Evolutionary conservation across 2,797 vertebrate genomes (phyloP).

Genomic region (Monodelphis domestica): DNA sequence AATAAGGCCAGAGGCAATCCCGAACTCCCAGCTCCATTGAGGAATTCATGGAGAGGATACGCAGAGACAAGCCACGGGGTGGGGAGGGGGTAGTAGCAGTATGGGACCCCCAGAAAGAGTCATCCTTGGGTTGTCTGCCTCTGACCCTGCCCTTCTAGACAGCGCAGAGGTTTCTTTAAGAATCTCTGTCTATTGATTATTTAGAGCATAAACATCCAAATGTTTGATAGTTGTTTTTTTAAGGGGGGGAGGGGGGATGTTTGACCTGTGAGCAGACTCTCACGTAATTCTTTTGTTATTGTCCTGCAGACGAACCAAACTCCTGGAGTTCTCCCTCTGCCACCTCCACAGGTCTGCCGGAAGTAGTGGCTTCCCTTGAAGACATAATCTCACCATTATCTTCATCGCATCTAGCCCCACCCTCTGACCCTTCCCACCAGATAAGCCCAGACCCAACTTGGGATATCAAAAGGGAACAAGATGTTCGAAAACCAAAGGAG

Average conservation of each 20-base stretch:
- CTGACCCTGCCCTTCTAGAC: neutral
- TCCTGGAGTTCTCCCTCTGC: constrained; percentile 95
- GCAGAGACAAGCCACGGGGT: constrained; percentile 1
- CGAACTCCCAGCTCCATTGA: neutral
- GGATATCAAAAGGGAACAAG: constrained; percentile 91
- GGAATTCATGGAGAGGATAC: neutral
- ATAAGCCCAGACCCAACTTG: constrained; percentile 91
- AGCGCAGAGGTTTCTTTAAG: neutral
- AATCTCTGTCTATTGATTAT: neutral
- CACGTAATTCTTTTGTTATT: constrained; percentile 74
- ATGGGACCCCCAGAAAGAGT: neutral
- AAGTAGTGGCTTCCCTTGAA: constrained; percentile 94
- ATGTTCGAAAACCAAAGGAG: constrained; percentile 89
- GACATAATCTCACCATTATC: constrained; percentile 93
- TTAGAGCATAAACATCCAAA: neutral
- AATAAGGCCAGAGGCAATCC: rapidly evolving
- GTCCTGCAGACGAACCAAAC: constrained; percentile 93
- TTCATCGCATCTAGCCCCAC: constrained; percentile 94
- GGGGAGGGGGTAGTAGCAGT: neutral
- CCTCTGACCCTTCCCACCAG: constrained; percentile 92
- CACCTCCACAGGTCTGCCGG: constrained; percentile 97
- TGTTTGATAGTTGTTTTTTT: too few relatives aligned
- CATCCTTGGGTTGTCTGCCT: neutral
- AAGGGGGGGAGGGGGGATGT: neutral
- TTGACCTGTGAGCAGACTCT: neutral